Evolutionary conservation across 2,113 vertebrate genomes (phyloP), one percentile per base, ranked within the genome.

Genomic region (Myanophis thanlyinensis): DNA sequence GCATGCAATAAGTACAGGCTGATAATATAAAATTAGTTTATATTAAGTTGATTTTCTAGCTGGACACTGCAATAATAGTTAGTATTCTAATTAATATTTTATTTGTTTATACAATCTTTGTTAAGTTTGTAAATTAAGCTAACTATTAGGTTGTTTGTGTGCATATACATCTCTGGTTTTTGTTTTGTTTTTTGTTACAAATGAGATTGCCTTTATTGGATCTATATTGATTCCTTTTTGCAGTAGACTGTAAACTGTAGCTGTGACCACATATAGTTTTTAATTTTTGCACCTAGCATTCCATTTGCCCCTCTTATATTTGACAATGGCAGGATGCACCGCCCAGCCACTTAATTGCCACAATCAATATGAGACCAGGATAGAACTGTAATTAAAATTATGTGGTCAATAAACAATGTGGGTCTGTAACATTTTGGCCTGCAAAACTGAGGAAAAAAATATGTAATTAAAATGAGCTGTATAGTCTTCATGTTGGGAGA

Each of bases 391-490:
- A 62, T 90, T 95, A 93, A 73, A 92, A 88, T 92, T 47, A 56
- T 9, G n/a, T 0, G 25, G 2, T 89, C 0, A 91, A 54, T 27
- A 94, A 85, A 9, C 5, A 48, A 47, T 93, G 90, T 67, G 87
- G 91, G 27, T 90, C 27, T 56, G 4, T 90, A 95, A 93, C 73
- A 89, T 0, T 0, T 20, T 25, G 47, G 80, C 1, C 47, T 22
- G 11, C 48, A 35, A 20, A 90, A 53, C 56, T 56, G 11, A 91
- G 46, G 3, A 1, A 44, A 20, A 73, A 91, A 93, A 93, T 20
- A 9, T 13, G 93, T 92, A 89, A 22, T 30, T 62, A 93, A 93
- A 93, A 87, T 53, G 80, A 90, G 80, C 53, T 20, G 85, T 51
- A 5, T 22, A 80, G 90, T 54, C 5, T 22, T 92, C 6, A 13